Evolutionary conservation across 1,140 invertebrate species (phyloP).

Genomic region (Zeugodacus cucurbitae): DNA sequence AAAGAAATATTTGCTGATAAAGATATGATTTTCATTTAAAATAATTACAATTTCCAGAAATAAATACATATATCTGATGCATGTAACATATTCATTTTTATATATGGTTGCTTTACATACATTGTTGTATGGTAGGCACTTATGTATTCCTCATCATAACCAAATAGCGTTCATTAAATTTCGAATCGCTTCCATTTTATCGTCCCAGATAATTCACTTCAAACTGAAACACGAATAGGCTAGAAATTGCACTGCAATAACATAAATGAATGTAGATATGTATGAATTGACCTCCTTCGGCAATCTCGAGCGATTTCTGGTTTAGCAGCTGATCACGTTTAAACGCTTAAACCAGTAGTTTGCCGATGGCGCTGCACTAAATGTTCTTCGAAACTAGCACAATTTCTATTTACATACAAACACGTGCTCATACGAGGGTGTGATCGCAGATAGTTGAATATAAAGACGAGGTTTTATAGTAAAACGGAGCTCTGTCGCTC

Average conservation of each 20-base stretch:
- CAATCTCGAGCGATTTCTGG: neutral
- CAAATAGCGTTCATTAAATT: neutral
- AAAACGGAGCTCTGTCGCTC: no score
- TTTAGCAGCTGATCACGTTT: slow-evolving; percentile 29
- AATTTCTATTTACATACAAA: neutral
- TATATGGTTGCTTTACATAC: no score
- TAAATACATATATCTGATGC: no score
- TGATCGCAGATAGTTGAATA: no score
- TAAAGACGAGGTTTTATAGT: no score
- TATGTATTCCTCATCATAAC: neutral
- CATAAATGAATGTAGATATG: neutral
- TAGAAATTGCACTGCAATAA: neutral
- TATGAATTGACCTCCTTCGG: neutral
- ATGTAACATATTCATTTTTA: no score
- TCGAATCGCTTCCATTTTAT: neutral
- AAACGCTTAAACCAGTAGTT: slow-evolving; percentile 32
- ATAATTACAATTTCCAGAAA: no score
- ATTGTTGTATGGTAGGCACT: no score
- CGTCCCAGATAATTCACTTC: neutral
- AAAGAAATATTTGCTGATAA: no score
- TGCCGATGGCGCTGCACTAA: slow-evolving; percentile 6
- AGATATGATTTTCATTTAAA: no score
- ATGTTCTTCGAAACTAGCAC: slow-evolving; percentile 8
- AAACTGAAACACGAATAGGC: neutral
- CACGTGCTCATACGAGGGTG: neutral